Evolutionary conservation across 2,113 vertebrate species (phyloP).

Genomic region (Ammodytes dubius): DNA sequence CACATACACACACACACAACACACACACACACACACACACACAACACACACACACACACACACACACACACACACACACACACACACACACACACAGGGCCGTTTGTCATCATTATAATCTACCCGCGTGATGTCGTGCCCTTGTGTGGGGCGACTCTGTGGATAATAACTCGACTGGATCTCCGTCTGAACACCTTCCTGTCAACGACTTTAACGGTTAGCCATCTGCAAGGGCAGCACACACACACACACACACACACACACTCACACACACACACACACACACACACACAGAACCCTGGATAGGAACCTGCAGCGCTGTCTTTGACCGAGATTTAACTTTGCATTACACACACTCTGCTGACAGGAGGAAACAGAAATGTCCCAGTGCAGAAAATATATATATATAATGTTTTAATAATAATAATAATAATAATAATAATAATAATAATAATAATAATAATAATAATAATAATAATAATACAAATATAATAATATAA

Average conservation of each 20-base stretch:
- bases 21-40: too few species aligned
- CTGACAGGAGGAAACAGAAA: background rate
- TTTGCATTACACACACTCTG: conserved; percentile 39
- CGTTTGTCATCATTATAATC: conserved; percentile 73
- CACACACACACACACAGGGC: background rate
- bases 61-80: too few species aligned
- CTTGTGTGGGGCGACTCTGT: conserved; percentile 65
- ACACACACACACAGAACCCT: conserved; percentile 3
- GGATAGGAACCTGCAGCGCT: conserved; percentile 21
- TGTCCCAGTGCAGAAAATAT: background rate
- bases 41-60: too few species aligned
- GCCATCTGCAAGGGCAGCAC: conserved; percentile 15
- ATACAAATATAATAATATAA: too few species aligned
- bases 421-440: too few species aligned
- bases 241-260: background rate
- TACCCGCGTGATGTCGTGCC: conserved; percentile 43
- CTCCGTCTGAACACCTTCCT: conserved; percentile 19
- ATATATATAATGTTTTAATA: background rate
- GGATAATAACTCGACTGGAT: conserved; percentile 61
- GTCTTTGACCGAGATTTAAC: conserved; percentile 41
- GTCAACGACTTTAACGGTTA: conserved; percentile 24
- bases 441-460: too few species aligned
- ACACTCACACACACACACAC: too few species aligned
- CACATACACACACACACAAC: too few species aligned
- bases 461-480: too few species aligned